A percentile compares a stretch with the other conserved stretches of the same genome.
These are phyloP conservation scores for Procambarus virginalis DNA, from an alignment of 1,140 invertebrate genomes.

Conservation along the genomic window DNA sequence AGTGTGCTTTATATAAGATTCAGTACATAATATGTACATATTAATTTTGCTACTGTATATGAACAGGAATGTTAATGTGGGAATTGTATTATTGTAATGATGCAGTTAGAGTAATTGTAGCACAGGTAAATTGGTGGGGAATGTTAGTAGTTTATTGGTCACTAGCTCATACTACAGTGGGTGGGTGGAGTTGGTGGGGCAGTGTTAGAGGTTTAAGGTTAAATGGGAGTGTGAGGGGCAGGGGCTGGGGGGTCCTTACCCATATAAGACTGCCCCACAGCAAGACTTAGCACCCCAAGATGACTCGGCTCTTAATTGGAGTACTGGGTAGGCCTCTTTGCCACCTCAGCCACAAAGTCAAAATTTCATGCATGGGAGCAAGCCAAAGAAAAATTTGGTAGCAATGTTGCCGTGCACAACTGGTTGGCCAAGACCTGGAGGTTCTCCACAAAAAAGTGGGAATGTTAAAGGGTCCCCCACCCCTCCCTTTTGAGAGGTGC, in stretches of 20 bases:
- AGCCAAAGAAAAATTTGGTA: conserved; percentile 60
- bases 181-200: conserved; percentile 19
- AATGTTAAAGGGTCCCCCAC: conserved; percentile 14
- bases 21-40: background rate
- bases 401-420: conserved; percentile 56
- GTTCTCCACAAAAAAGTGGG: conserved; percentile 31
- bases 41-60: background rate
- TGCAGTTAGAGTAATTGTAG: conserved; percentile 1
- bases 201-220: conserved; percentile 15
- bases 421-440: conserved; percentile 56
- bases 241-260: conserved; percentile 31
- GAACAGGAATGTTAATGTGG: background rate
- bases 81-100: background rate
- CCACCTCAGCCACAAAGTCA: conserved; percentile 53
- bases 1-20: background rate
- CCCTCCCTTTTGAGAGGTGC: conserved; percentile 42
- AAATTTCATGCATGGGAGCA: conserved; percentile 63
- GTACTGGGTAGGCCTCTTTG: conserved; percentile 39
- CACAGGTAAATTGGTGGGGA: background rate
- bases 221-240: conserved; percentile 21
- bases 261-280: conserved; percentile 50
- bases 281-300: conserved; percentile 49
- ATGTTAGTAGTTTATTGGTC: conserved; percentile 28
- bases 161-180: conserved; percentile 24
- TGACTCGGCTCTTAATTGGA: conserved; percentile 34